Evolutionary conservation across 2,797 vertebrate species (phyloP).

Genomic region (Meda fulgida): DNA sequence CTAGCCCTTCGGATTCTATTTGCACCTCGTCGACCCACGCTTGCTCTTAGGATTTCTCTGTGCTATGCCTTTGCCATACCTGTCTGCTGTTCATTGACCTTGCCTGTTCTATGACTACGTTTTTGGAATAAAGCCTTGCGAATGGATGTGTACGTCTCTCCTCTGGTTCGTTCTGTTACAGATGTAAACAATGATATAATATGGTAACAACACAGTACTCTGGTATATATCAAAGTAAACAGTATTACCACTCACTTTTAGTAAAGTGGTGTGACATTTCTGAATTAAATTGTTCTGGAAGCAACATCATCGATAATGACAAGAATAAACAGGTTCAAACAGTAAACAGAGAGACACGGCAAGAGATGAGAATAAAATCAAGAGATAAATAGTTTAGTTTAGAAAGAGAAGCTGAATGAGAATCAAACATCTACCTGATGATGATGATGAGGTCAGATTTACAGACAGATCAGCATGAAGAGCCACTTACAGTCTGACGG

Average conservation of each 20-base stretch:
- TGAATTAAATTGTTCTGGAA: background rate
- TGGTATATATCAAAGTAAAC: background rate
- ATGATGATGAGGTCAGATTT: background rate
- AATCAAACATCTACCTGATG: background rate
- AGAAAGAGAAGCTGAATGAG: background rate
- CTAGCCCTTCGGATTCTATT: too few relatives aligned
- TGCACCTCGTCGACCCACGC: too few relatives aligned
- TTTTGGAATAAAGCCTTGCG: too few relatives aligned
- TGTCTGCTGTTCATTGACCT: too few relatives aligned
- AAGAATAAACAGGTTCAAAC: background rate
- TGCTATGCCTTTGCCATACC: too few relatives aligned
- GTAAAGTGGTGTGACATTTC: background rate
- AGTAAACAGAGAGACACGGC: background rate
- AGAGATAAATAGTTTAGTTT: background rate
- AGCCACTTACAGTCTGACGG: conserved; percentile 24
- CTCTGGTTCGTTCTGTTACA: too few relatives aligned
- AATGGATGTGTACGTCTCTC: too few relatives aligned
- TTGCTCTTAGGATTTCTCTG: too few relatives aligned
- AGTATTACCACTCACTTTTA: background rate
- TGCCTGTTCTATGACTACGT: too few relatives aligned
- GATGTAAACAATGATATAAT: background rate
- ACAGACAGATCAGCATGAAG: background rate
- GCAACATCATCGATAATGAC: background rate
- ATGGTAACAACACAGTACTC: background rate
- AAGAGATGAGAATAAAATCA: background rate